Base-by-base conservation (phyloP, 2,888 invertebrate genomes). In the Drosophila parthenogenetica region DNA sequence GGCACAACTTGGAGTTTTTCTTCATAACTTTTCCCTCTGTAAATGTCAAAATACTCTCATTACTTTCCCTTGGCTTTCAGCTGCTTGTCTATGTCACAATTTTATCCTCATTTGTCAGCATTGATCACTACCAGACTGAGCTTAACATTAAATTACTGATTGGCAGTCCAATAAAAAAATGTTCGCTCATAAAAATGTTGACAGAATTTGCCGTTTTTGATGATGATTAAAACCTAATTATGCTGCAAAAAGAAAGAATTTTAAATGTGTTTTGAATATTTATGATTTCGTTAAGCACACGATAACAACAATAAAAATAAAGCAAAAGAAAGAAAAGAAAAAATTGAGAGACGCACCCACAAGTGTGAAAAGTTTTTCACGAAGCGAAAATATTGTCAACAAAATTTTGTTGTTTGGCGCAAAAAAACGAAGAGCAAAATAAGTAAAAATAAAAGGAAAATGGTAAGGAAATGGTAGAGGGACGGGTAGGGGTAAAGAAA, bases 241-340 rank as follows among this genome's bases (percentile, higher is more conserved):
- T 57, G 74, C 48, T 59, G 75, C 63, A 58, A 48, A 53, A 68
- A 64, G 67, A 73, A 51, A 39, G 74, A 85, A 85, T 87, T 87
- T 89, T 79, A 69, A 89, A 89, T 85, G 89, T 81, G 89, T 79
- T 89, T 85, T 89, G 85, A 87, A 85, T 85, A 85, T 85, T 85
- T 89, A 85, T 89, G 82, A 69, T 73, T 70, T 75, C 65, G 68
- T 77, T 75, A 69, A 54, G 16, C 55, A 69, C 49, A 65, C 46
- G 19, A 25, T 17, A 19, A 17, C 16, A 42, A 40, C 14, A 45
- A 5, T 10, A 32, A 32, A 2, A 29, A 32, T 11, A 32, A 11
- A 0, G 51, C 8, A 29, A 1, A 17, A 32, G 2, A 32, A 32
- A 32, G 2, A 0, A 55, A 43, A 16, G 17, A 17, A 25, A 55